phyloP scores from a whole-genome alignment of 2,797 vertebrate genomes.

The Poeciliopsis paucimaculata region DNA sequence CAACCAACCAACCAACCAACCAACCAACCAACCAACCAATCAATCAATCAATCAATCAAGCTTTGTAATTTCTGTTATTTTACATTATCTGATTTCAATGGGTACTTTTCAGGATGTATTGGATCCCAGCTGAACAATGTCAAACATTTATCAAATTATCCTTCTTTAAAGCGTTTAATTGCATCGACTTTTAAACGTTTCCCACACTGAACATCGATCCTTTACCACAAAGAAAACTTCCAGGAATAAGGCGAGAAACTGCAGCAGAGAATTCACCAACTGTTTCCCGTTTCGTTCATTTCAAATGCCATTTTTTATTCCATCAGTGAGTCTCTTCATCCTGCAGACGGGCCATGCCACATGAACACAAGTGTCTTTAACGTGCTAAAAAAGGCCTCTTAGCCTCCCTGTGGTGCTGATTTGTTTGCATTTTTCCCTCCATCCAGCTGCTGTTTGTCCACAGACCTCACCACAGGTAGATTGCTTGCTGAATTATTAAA shows the following conservation, averaged over 20 bases:
- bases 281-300: not conserved
- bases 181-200: not conserved
- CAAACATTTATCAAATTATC: not conserved
- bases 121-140: not conserved
- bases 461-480: slow-evolving; percentile 63
- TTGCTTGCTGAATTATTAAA: slow-evolving; percentile 82
- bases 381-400: slow-evolving; percentile 28
- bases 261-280: not conserved
- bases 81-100: too few relatives aligned
- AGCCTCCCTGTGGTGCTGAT: slow-evolving; percentile 27
- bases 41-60: too few relatives aligned
- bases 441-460: slow-evolving; percentile 32
- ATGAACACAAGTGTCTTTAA: slow-evolving; percentile 25
- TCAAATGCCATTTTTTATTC: not conserved
- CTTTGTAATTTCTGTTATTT: too few relatives aligned
- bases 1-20: too few relatives aligned
- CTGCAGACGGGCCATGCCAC: not conserved
- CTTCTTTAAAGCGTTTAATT: not conserved
- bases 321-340: not conserved
- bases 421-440: slow-evolving; percentile 57
- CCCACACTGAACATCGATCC: not conserved
- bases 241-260: not conserved
- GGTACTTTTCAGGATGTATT: not conserved
- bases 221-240: not conserved
- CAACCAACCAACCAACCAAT: too few relatives aligned